These are phyloP conservation scores for Enteromius trimaculatus DNA, from an alignment of 2,797 vertebrate species.

Conservation along the genomic window DNA sequence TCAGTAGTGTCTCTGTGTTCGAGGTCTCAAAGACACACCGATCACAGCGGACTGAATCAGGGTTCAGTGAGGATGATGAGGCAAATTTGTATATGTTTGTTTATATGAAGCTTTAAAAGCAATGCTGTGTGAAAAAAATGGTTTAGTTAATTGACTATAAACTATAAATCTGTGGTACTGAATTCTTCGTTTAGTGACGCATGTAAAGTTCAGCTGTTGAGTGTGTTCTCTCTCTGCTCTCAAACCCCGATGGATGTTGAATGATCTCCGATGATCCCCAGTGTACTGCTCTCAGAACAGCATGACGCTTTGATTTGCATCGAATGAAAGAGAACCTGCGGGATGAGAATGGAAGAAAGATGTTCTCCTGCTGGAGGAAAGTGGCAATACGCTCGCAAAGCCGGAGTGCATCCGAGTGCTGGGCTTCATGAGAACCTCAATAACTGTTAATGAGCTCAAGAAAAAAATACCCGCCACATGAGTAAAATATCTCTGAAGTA, in stretches of 20 bases:
- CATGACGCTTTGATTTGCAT: conserved; percentile 95
- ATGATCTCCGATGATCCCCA: conserved; percentile 80
- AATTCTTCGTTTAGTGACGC: neutral
- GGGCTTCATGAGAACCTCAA: conserved; percentile 90
- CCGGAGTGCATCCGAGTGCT: conserved; percentile 59
- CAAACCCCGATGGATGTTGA: conserved; percentile 32
- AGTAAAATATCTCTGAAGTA: no score
- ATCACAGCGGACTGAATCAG: neutral
- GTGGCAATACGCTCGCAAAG: conserved; percentile 80
- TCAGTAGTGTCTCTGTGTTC: no score
- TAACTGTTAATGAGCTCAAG: conserved; percentile 85
- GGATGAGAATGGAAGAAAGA: conserved; percentile 93
- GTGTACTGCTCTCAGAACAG: conserved; percentile 85
- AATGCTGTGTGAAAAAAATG: neutral
- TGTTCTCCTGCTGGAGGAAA: conserved; percentile 85
- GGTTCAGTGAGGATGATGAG: neutral
- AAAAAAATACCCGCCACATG: neutral
- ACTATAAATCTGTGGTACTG: no score
- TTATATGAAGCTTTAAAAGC: neutral
- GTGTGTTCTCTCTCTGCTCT: neutral
- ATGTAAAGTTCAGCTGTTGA: neutral
- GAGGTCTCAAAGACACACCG: neutral
- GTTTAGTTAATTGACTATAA: no score
- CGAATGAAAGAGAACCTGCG: conserved; percentile 87
- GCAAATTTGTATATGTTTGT: neutral